Base-by-base conservation (phyloP, 2,113 vertebrate species). In the Ochotona curzoniae region DNA sequence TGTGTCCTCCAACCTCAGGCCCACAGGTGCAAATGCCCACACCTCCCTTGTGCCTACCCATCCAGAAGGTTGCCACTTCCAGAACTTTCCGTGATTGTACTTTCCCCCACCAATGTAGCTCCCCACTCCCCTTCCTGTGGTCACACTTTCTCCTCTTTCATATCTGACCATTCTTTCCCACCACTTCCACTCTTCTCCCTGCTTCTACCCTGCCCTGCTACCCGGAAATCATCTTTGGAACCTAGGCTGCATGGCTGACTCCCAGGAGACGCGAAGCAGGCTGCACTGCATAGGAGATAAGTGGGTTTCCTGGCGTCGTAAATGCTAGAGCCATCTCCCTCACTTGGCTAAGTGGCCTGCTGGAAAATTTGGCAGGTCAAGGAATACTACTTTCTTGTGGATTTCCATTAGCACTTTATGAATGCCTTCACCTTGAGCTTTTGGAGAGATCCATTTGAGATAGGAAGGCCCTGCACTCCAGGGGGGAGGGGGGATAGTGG, bases 181-280 rank as follows among this genome's bases (percentile, higher is more conserved):
- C 60, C 38, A 44, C 74, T 61, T 67, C 67, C 21, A 26, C 47
- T 61, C 79, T 82, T 38, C 70, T 38, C 88, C 82, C 69, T 73
- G n/a, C n/a, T n/a, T 54, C 85, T 90, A 54, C 51, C 51, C 51
- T 15, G 9, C 51, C 51, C 51, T 15, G 14, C 54, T 12, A 11
- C 54, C 54, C 13, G 82, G 84, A 94, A 76, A 32, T 89, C 93
- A 95, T 84, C 90, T 87, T 75, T 47, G 10, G 81, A 89, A 93
- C 87, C 90, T 89, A 44, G 14, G 35, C 73, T 18, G 93, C 90
- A 26, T 90, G 89, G 91, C 60, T 76, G 76, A 12, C 81, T 89
- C 88, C 87, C 61, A 61, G 21, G 11, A 44, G 90, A 79, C 60
- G 38, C 54, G 73, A 44, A 67, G 67, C 47, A 63, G 86, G 61